These are phyloP conservation scores for Peromyscus maniculatus DNA, from an alignment of 2,113 vertebrate genomes.

Conservation along the genomic window DNA sequence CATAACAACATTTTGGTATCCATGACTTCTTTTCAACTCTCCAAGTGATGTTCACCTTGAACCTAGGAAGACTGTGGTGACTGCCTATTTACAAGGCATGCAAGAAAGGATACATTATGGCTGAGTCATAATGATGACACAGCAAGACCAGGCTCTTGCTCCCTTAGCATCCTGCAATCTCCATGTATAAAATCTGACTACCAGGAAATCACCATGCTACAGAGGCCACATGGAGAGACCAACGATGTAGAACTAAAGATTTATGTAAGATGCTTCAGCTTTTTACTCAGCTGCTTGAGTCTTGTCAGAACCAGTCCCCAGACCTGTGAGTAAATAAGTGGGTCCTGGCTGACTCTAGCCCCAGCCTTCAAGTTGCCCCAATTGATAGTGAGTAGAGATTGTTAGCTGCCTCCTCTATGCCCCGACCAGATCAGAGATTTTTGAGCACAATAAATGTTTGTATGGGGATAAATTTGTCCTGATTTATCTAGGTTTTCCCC, in stretches of 20 bases:
- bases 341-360: not conserved
- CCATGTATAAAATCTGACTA: not conserved
- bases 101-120: not conserved
- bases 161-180: not conserved
- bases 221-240: not conserved
- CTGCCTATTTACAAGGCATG: not conserved
- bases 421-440: not conserved
- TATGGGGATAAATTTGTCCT: not conserved
- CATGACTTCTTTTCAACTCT: not conserved
- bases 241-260: not conserved
- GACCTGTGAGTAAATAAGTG: not conserved
- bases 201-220: not conserved
- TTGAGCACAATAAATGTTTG: slow-evolving; percentile 12
- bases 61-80: not conserved
- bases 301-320: not conserved
- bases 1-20: not conserved
- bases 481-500: not conserved
- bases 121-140: not conserved
- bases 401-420: not conserved
- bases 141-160: not conserved
- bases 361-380: not conserved
- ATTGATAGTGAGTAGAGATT: not conserved
- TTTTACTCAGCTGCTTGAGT: not conserved
- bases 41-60: not conserved
- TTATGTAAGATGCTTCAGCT: not conserved